Conservation (phyloP, 2,113 vertebrate species). For the Marmota flaviventris region DNA sequence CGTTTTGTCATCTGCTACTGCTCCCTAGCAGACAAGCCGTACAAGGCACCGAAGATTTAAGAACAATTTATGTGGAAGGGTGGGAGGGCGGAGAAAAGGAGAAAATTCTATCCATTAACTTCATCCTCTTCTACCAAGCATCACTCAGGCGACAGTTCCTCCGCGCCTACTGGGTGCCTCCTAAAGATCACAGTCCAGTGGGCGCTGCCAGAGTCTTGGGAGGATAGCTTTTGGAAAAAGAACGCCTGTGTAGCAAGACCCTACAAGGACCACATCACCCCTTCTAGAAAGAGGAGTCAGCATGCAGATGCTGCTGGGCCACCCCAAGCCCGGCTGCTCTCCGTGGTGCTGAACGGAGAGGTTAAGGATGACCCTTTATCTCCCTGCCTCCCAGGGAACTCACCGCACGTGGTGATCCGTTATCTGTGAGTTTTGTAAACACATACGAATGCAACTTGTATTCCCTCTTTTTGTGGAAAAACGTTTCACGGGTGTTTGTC, state of each 20-base stretch:
- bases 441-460: background rate
- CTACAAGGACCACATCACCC: background rate
- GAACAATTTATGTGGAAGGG: conserved; percentile 39
- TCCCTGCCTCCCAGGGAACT: background rate
- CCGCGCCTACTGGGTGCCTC: background rate
- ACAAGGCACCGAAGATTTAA: conserved; percentile 70
- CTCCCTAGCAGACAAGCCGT: conserved; percentile 69
- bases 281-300: background rate
- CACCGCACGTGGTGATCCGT: background rate
- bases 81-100: fast-evolving
- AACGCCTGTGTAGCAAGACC: conserved; percentile 47
- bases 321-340: background rate
- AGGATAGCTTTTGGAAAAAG: background rate
- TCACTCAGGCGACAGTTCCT: background rate
- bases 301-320: fast-evolving
- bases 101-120: conserved; percentile 35
- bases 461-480: conserved; percentile 16
- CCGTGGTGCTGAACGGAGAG: conserved; percentile 72
- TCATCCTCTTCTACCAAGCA: conserved; percentile 39
- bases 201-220: background rate
- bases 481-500: background rate
- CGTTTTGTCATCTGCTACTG: conserved; percentile 77
- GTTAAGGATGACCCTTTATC: background rate
- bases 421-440: conserved; percentile 14
- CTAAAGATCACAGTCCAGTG: background rate